Conservation (phyloP, 2,888 invertebrate genomes). For the Reticulitermes lucifugus region DNA sequence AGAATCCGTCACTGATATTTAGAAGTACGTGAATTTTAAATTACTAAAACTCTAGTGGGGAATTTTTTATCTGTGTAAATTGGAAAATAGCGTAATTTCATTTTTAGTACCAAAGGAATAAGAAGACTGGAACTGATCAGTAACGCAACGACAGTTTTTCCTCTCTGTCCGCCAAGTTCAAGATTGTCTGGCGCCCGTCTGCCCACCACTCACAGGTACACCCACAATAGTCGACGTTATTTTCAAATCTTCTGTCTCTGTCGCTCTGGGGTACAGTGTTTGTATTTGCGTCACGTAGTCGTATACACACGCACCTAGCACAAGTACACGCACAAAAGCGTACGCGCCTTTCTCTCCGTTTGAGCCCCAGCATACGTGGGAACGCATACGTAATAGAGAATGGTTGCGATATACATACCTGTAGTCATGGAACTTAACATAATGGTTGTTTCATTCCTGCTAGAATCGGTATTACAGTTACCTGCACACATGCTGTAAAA, state of each 20-base stretch:
- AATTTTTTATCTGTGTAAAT: no score
- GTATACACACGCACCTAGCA: conserved; percentile 25
- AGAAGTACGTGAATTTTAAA: no score
- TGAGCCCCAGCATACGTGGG: conserved; percentile 9
- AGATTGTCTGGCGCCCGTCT: conserved; percentile 25
- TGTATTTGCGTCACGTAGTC: conserved; percentile 31
- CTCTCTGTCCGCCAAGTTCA: not conserved
- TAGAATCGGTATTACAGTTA: not conserved
- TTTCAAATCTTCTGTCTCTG: not conserved
- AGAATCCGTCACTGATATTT: no score
- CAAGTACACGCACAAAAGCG: conserved; percentile 17
- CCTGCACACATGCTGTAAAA: not conserved
- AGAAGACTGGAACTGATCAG: no score
- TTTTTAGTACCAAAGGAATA: no score
- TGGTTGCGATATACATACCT: not conserved
- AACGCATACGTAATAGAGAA: conserved; percentile 31
- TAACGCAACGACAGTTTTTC: no score
- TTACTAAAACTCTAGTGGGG: no score
- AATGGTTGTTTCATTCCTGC: not conserved
- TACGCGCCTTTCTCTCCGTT: conserved; percentile 16
- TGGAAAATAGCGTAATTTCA: no score
- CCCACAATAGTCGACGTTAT: not conserved
- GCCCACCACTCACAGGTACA: conserved; percentile 10
- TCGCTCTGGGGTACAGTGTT: conserved; percentile 6
- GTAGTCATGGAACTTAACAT: conserved; percentile 4